These are phyloP conservation scores for Morinoia aosen DNA, from an alignment of 2,888 invertebrate species.

Conservation along the genomic window DNA sequence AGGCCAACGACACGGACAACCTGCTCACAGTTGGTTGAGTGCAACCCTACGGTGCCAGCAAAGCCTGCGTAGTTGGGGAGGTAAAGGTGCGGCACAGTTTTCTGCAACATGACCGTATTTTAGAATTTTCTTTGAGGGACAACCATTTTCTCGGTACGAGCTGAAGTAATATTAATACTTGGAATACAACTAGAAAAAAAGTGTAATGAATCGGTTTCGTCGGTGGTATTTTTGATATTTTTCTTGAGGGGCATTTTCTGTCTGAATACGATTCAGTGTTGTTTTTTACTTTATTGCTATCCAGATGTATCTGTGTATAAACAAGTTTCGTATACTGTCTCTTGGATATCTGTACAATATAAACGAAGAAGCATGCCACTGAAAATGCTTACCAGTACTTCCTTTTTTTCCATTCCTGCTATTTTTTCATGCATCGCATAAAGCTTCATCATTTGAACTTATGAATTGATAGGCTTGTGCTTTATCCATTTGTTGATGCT, in stretches of 20 bases:
- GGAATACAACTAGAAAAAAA: too few species aligned
- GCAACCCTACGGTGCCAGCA: neutral
- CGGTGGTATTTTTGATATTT: too few species aligned
- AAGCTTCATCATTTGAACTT: neutral
- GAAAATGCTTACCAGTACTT: neutral
- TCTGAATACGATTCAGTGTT: too few species aligned
- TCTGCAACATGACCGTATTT: neutral
- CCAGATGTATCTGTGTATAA: neutral
- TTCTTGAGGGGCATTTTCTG: too few species aligned
- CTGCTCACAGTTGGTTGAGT: neutral
- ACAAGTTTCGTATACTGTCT: neutral
- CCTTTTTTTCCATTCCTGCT: neutral
- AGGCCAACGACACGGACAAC: neutral
- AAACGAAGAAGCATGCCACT: neutral
- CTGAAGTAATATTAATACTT: neutral
- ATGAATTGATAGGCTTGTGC: too few species aligned
- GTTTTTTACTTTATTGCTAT: neutral
- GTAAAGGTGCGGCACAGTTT: neutral
- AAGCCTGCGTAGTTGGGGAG: neutral
- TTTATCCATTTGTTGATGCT: too few species aligned
- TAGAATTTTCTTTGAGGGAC: neutral
- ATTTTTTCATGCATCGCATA: neutral
- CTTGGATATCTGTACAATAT: neutral
- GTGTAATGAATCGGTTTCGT: too few species aligned
- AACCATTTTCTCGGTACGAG: neutral